Base-by-base conservation (phyloP, 2,797 vertebrate genomes). In the Hemibagrus guttatus region DNA sequence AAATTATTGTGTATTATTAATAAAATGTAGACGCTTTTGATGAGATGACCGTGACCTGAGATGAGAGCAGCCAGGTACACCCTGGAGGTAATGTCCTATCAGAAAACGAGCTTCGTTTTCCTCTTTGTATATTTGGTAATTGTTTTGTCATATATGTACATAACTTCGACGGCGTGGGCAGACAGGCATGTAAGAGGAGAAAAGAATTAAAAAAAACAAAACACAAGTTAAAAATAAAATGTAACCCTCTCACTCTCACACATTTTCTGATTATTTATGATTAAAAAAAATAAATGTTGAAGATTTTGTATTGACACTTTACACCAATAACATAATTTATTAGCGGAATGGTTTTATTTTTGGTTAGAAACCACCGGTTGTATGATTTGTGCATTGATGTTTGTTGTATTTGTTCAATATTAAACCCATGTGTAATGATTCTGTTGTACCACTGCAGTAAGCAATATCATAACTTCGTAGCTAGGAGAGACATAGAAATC, bases 131-230 rank as follows among this genome's bases (percentile, higher is more conserved):
- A 98, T 98, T 98, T 96, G 96, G 97, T 98, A 97, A 97, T 96
- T 95, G 98, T 98, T 96, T 97, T 95, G 98, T 99, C 97, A 98
- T 98, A 98, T 97, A 97, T 99, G 98, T 99, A 99, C 97, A 99
- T 98, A 98, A 94, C 96, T 97, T 97, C 98, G 97, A 97, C 95
- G 93, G 96, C 97, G 97, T 90, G 96, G 96, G 94, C 95, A 96
- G 95, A 96, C 96, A 97, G 96, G 97, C 97, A 96, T 97, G 96
- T 95, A 95, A 95, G 96, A 96, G 96, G 92, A 92, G 91, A 90
- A 94, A 91, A 88, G 92, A 91, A 91, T 90, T 90, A 85, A 92
- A 93, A 92, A 63, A 83, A 86, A 49, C 6, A 69, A 46, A 71
- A 84, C 49, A 78, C 63, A 85, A 87, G 66, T 75, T 84, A 75